These are phyloP conservation scores for Hiodon alosoides DNA, from an alignment of 2,113 vertebrate species.

Conservation along the genomic window DNA sequence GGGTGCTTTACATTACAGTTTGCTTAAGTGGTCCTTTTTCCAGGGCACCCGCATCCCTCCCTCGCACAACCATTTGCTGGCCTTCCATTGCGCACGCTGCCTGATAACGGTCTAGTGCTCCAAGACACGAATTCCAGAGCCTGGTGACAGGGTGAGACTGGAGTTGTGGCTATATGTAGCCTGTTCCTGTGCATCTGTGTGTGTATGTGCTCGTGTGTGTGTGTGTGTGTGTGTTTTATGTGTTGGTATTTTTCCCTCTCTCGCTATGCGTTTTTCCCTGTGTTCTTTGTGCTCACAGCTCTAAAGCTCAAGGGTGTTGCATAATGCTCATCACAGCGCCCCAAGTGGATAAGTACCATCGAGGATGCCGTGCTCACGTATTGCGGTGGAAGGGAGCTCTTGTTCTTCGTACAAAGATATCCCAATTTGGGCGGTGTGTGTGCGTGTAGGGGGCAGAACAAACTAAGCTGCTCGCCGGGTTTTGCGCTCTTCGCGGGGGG, in stretches of 20 bases:
- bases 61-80: not conserved
- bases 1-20: constrained; percentile 45
- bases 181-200: not conserved
- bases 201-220: not conserved
- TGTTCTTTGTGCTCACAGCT: constrained; percentile 37
- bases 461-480: constrained; percentile 14
- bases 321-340: constrained; percentile 49
- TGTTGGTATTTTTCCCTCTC: constrained; percentile 21
- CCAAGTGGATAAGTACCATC: constrained; percentile 51
- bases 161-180: not conserved
- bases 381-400: constrained; percentile 27
- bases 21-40: constrained; percentile 52
- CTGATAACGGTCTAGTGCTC: not conserved
- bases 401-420: constrained; percentile 37
- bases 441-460: not conserved
- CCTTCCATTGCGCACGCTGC: not conserved
- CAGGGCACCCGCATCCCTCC: constrained; percentile 23
- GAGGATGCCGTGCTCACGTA: constrained; percentile 36
- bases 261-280: constrained; percentile 22
- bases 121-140: not conserved
- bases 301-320: constrained; percentile 53
- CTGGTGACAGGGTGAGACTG: not conserved
- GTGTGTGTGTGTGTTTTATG: constrained; percentile 43
- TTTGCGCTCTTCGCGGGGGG: not conserved
- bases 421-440: constrained; percentile 19